phyloP scores from a whole-genome alignment of 2,888 invertebrate genomes.

The Spatulosminthurus flaviceps region DNA sequence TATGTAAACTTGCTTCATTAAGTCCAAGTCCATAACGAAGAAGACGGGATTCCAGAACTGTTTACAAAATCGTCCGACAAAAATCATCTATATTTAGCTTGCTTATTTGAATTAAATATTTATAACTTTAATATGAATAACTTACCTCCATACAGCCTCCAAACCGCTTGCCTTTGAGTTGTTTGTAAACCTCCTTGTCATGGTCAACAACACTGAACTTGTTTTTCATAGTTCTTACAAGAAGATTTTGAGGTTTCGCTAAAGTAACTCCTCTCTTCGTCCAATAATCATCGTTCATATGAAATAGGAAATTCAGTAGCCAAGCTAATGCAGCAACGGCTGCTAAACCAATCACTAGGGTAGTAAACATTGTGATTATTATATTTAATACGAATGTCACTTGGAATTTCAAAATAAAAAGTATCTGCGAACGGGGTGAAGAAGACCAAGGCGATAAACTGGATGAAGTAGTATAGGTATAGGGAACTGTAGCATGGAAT shows the following conservation, averaged over 20 bases:
- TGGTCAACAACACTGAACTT: background rate
- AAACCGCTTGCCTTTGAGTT: constrained; percentile 7
- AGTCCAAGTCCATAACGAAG: constrained; percentile 36
- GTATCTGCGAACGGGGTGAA: too few species aligned
- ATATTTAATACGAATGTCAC: too few species aligned
- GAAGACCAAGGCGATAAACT: too few species aligned
- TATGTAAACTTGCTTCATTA: constrained; percentile 32
- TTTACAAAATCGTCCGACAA: too few species aligned
- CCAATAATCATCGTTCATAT: background rate
- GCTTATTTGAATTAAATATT: too few species aligned
- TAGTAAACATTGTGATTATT: background rate
- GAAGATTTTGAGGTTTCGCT: background rate
- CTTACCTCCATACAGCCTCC: constrained; percentile 31
- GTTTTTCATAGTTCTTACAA: background rate
- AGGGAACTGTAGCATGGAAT: too few species aligned
- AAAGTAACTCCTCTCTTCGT: background rate
- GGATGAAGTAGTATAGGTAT: too few species aligned
- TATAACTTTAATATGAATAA: background rate
- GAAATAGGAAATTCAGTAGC: background rate
- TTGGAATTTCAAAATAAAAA: too few species aligned
- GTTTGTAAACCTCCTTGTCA: background rate
- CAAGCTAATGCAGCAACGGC: background rate
- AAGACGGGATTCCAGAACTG: constrained; percentile 24
- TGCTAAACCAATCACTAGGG: background rate
- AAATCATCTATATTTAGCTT: too few species aligned